Evolutionary conservation across 2,797 vertebrate species (phyloP).

Genomic region (Chaunax sp.): DNA sequence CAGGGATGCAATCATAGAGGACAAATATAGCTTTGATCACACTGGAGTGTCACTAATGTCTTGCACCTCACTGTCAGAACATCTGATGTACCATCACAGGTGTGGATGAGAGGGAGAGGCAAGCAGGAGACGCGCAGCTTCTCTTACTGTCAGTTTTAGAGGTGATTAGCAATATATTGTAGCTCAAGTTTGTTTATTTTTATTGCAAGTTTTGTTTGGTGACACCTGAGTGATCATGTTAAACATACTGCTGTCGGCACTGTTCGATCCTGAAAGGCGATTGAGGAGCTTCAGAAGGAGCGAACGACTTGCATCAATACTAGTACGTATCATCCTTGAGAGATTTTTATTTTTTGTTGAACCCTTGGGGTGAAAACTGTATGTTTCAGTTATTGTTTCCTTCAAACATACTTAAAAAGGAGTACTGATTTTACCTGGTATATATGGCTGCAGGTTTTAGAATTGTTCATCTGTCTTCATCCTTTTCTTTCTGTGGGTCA

Average conservation of each 20-base stretch:
- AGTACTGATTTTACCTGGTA: conserved; percentile 22
- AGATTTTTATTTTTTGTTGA: conserved; percentile 31
- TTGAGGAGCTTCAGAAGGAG: conserved; percentile 81
- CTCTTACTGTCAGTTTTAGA: conserved; percentile 31
- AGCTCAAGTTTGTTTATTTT: conserved; percentile 26
- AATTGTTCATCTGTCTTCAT: conserved; percentile 53
- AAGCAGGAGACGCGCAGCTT: conserved; percentile 37
- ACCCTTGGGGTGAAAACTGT: conserved; percentile 3
- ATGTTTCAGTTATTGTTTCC: not conserved
- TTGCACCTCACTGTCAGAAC: conserved; percentile 65
- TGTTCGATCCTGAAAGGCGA: conserved; percentile 81
- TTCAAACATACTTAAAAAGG: not conserved
- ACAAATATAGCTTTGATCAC: conserved; percentile 82
- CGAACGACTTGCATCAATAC: conserved; percentile 81
- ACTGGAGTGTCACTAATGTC: conserved; percentile 78
- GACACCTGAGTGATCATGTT: conserved; percentile 71
- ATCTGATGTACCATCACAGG: conserved; percentile 68
- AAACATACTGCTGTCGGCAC: conserved; percentile 83
- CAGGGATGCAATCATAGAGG: conserved; percentile 40
- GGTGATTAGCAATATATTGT: conserved; percentile 4
- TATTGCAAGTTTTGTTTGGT: conserved; percentile 20
- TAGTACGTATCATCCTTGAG: conserved; percentile 73
- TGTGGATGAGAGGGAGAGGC: conserved; percentile 48
- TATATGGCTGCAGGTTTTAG: conserved; percentile 48
- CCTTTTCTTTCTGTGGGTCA: conserved; percentile 64